Conservation (phyloP, 2,888 invertebrate species). For the Melinaea menophilus region DNA sequence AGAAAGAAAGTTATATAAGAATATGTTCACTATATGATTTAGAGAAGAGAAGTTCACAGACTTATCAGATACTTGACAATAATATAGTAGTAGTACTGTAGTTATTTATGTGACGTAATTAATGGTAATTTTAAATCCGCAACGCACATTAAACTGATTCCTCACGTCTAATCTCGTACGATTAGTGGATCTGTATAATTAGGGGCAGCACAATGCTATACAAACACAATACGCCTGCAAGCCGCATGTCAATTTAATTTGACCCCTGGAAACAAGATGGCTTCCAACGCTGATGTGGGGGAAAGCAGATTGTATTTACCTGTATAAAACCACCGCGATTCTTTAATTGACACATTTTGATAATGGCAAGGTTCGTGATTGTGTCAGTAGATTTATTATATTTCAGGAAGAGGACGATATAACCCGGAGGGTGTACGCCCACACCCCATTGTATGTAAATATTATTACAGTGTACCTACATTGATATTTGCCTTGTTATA, state of each 20-base stretch:
- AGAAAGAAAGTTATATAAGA: background rate
- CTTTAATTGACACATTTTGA: constrained; percentile 67
- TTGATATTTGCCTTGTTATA: constrained; percentile 14
- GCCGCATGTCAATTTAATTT: constrained; percentile 77
- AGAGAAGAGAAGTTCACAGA: background rate
- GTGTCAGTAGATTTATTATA: constrained; percentile 26
- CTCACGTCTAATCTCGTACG: constrained; percentile 61
- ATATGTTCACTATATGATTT: no score
- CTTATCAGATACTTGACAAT: background rate
- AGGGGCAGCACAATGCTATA: constrained; percentile 68
- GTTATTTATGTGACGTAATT: constrained; percentile 30
- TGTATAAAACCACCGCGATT: constrained; percentile 61
- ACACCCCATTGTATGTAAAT: constrained; percentile 33
- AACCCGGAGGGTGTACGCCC: constrained; percentile 25
- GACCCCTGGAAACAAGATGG: constrained; percentile 74
- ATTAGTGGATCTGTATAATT: constrained; percentile 69
- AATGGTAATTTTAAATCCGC: constrained; percentile 48
- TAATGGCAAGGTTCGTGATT: constrained; percentile 27
- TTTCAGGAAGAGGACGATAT: constrained; percentile 25
- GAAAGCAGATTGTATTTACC: constrained; percentile 40
- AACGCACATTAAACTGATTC: constrained; percentile 66
- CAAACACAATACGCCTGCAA: constrained; percentile 69
- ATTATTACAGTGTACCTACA: constrained; percentile 24
- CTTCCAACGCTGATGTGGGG: constrained; percentile 47
- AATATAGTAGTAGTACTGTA: constrained; percentile 19